Evolutionary conservation across 2,797 vertebrate species (phyloP).

Genomic region (Microctenopoma stevenorrisi): DNA sequence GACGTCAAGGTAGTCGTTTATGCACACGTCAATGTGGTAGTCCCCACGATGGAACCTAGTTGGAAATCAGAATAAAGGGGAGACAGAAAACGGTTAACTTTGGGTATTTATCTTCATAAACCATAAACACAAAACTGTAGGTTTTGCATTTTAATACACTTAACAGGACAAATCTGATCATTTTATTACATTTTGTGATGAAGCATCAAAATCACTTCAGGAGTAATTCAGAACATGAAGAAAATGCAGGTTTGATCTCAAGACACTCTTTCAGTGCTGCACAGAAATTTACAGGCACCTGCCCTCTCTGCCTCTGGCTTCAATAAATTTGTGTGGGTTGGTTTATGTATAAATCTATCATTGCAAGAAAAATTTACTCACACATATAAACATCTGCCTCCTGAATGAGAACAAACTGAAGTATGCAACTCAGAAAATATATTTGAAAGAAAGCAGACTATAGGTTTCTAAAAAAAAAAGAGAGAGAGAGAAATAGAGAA

Average conservation of each 20-base stretch:
- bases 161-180: not conserved
- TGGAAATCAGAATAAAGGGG: not conserved
- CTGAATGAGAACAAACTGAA: conserved; percentile 44
- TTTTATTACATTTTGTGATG: not conserved
- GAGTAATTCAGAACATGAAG: conserved; percentile 16
- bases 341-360: conserved; percentile 74
- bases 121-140: not conserved
- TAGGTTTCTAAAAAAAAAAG: conserved; percentile 32
- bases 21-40: conserved; percentile 98
- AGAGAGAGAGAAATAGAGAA: conserved; percentile 26
- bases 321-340: conserved; percentile 55
- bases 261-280: conserved; percentile 29
- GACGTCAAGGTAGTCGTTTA: conserved; percentile 98
- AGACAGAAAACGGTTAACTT: not conserved
- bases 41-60: conserved; percentile 93
- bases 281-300: conserved; percentile 65
- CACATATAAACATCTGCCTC: conserved; percentile 43
- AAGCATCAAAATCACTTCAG: conserved; percentile 11
- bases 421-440: conserved; percentile 40
- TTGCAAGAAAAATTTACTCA: conserved; percentile 64
- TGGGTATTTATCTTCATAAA: not conserved
- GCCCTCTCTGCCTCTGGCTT: conserved; percentile 54
- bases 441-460: conserved; percentile 26
- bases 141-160: not conserved
- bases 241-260: conserved; percentile 33